Conservation (phyloP, 1,140 invertebrate species). For the Diprion similis region DNA sequence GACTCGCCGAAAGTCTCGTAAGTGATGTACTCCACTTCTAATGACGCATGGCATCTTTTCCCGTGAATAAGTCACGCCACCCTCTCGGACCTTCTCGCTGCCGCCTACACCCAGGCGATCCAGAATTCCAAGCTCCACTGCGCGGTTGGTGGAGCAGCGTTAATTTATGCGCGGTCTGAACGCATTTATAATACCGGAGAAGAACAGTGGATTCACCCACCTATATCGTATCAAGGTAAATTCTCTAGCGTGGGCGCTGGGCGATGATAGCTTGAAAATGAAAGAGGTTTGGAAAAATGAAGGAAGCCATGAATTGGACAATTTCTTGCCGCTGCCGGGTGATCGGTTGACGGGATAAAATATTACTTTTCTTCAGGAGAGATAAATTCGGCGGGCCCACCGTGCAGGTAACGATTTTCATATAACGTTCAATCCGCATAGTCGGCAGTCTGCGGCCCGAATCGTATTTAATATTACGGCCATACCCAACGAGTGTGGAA, state of each 20-base stretch:
- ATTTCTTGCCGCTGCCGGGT: background rate
- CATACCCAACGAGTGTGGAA: background rate
- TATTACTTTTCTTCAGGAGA: background rate
- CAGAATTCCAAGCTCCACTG: slow-evolving; percentile 16
- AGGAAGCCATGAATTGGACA: background rate
- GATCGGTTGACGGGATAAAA: background rate
- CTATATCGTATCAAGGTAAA: background rate
- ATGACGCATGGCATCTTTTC: slow-evolving; percentile 10
- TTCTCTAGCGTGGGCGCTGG: background rate
- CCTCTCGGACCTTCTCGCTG: slow-evolving; percentile 2
- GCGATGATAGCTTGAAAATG: background rate
- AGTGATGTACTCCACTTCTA: slow-evolving; percentile 15
- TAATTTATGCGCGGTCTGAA: slow-evolving; percentile 3
- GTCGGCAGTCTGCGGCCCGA: background rate
- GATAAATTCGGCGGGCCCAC: no score
- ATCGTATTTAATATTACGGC: background rate
- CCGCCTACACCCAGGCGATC: slow-evolving; percentile 19
- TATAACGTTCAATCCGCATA: background rate
- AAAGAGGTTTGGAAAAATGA: background rate
- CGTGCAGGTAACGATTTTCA: background rate
- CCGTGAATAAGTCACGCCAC: slow-evolving; percentile 10
- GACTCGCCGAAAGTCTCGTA: background rate
- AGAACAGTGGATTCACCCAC: slow-evolving; percentile 1
- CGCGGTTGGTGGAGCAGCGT: slow-evolving; percentile 6
- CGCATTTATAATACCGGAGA: slow-evolving; percentile 4